Conservation (phyloP, 2,113 vertebrate genomes). For the Dendropsophus ebraccatus region DNA sequence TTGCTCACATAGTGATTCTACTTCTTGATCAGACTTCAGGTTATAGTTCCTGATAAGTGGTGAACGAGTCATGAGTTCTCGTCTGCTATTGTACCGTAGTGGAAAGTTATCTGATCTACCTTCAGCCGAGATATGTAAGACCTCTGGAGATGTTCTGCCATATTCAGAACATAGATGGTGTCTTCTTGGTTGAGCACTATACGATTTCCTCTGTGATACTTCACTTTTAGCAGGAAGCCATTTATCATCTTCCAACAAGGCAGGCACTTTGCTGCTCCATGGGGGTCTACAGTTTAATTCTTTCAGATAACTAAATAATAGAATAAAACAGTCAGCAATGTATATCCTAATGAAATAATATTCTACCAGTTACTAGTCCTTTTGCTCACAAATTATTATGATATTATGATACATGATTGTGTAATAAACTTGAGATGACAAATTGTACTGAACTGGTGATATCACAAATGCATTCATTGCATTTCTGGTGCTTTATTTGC, state of each 20-base stretch:
- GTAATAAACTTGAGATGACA: too few species aligned
- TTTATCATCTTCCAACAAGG: slow-evolving; percentile 34
- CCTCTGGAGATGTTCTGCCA: neutral
- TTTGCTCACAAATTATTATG: too few species aligned
- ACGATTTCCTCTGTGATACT: slow-evolving; percentile 26
- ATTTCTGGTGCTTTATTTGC: too few species aligned
- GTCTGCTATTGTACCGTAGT: neutral
- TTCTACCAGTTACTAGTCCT: too few species aligned
- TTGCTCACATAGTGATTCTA: neutral
- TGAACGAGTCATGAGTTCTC: neutral
- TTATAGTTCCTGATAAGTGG: slow-evolving; percentile 5
- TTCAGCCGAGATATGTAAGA: neutral
- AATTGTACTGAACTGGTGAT: too few species aligned
- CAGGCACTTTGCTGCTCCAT: neutral
- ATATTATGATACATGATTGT: too few species aligned
- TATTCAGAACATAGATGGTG: neutral
- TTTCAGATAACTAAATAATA: slow-evolving; percentile 47
- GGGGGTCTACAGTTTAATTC: slow-evolving; percentile 30
- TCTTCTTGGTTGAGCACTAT: slow-evolving; percentile 8
- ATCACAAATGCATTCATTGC: too few species aligned
- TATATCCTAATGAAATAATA: too few species aligned
- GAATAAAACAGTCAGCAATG: too few species aligned
- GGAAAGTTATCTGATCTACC: slow-evolving; percentile 13
- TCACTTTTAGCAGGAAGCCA: slow-evolving; percentile 12
- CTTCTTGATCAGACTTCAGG: neutral